Evolutionary conservation across 2,797 vertebrate species (phyloP), one percentile per base, ranked within the genome.

Genomic region (Synanceia verrucosa): DNA sequence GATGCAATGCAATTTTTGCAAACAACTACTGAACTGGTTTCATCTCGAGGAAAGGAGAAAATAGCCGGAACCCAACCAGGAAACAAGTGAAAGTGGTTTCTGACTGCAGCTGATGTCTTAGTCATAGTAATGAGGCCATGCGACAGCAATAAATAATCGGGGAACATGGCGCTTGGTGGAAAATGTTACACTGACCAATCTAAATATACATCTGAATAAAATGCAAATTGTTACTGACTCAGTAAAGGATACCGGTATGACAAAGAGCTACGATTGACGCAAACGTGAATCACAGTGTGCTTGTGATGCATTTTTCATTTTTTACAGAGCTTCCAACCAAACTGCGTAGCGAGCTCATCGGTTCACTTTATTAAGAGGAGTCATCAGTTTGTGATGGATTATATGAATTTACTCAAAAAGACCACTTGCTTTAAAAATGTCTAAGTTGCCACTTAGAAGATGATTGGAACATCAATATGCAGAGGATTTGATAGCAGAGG

Each of bases 371-470:
- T 43, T 13, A 23, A 14, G 28, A 23, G 5, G 9, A 37, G 34
- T 29, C 11, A 7, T 24, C 14, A 2, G 13, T 24, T 50, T 18
- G 50, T 56, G 36, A 33, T 39, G 39, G 55, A 53, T 44, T 63
- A 56, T 37, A 73, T 23, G 14, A 79, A 71, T 61, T 79, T 29
- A 11, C 37, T 21, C 37, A 1, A 5, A 44, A 66, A 65, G 46
- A 72, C 41, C 6, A 55, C 58, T 79, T 59, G 21, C 55, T 82
- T 65, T 46, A 70, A 33, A 77, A 53, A 61, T 79, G 72, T 65
- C 57, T 81, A 75, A 90, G 88, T 84, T 81, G 65, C 57, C 78
- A 87, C 84, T 90, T 83, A 78, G 78, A 60, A 50, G 61, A 79
- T 80, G 78, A 88, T 86, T 75, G 79, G 83, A n/a, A 60, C n/a